phyloP scores from a whole-genome alignment of 1,140 invertebrate species.

The Aradophagus sp. region DNA sequence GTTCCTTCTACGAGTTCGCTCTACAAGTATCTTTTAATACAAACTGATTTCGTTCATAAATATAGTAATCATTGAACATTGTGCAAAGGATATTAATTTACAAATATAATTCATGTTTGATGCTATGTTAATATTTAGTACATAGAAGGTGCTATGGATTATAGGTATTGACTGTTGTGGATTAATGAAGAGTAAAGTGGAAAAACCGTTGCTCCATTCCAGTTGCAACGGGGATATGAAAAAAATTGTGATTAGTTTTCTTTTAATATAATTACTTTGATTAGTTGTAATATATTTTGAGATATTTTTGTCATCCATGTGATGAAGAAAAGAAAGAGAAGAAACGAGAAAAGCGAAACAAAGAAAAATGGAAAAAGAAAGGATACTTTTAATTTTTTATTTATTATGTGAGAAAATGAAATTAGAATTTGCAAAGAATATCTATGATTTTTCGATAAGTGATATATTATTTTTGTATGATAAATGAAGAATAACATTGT shows the following conservation, averaged over 20 bases:
- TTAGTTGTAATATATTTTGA: too few relatives aligned
- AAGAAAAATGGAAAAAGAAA: too few relatives aligned
- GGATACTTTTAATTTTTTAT: constrained; percentile 27
- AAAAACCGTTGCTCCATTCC: constrained; percentile 18
- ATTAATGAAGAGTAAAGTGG: constrained; percentile 20
- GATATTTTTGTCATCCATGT: constrained; percentile 21
- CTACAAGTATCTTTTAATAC: too few relatives aligned
- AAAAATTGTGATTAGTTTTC: constrained; percentile 34
- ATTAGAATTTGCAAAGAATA: constrained; percentile 40
- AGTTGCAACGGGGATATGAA: constrained; percentile 11
- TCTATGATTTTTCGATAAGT: constrained; percentile 45
- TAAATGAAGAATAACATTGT: constrained; percentile 43
- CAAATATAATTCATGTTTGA: constrained; percentile 23
- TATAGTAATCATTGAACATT: too few relatives aligned
- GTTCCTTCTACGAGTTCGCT: constrained; percentile 18
- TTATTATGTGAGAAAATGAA: constrained; percentile 35
- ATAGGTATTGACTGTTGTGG: constrained; percentile 42
- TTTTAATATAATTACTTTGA: constrained; percentile 25
- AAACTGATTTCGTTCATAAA: too few relatives aligned
- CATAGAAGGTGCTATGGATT: constrained; percentile 41
- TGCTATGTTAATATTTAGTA: constrained; percentile 35
- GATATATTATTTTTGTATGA: constrained; percentile 54
- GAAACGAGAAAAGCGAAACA: too few relatives aligned
- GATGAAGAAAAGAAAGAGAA: too few relatives aligned
- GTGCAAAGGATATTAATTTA: too few relatives aligned